phyloP scores from a whole-genome alignment of 2,888 invertebrate genomes.

The Crepidodera aurea region DNA sequence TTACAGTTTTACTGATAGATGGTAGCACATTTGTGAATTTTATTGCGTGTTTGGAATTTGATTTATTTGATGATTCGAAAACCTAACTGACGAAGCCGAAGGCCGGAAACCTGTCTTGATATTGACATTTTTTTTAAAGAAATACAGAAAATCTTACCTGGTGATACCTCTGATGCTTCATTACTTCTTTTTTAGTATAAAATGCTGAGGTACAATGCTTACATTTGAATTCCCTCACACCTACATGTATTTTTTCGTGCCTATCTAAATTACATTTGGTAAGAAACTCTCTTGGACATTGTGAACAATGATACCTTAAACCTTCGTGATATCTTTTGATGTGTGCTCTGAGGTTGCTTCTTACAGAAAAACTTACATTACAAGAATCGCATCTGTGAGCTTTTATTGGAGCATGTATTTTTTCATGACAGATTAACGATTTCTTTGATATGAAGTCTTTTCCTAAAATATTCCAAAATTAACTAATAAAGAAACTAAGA shows the following conservation, averaged over 20 bases:
- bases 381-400: slow-evolving; percentile 49
- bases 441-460: slow-evolving; percentile 53
- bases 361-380: slow-evolving; percentile 50
- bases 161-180: slow-evolving; percentile 53
- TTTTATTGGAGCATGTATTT: slow-evolving; percentile 50
- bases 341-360: slow-evolving; percentile 52
- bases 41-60: no score
- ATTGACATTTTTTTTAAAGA: no score
- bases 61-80: no score
- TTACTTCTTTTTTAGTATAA: slow-evolving; percentile 52
- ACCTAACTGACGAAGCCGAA: no score
- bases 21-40: no score
- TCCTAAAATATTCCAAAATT: slow-evolving; percentile 41
- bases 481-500: not conserved
- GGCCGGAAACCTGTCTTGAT: no score
- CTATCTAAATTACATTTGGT: slow-evolving; percentile 52
- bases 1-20: no score
- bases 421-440: slow-evolving; percentile 52
- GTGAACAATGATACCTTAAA: slow-evolving; percentile 51
- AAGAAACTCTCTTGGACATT: slow-evolving; percentile 50
- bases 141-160: slow-evolving; percentile 44
- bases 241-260: slow-evolving; percentile 52
- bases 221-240: slow-evolving; percentile 52
- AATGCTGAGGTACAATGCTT: slow-evolving; percentile 49
- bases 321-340: slow-evolving; percentile 53